Conservation (phyloP, 2,113 vertebrate species). For the Sylvilagus bachmani region DNA sequence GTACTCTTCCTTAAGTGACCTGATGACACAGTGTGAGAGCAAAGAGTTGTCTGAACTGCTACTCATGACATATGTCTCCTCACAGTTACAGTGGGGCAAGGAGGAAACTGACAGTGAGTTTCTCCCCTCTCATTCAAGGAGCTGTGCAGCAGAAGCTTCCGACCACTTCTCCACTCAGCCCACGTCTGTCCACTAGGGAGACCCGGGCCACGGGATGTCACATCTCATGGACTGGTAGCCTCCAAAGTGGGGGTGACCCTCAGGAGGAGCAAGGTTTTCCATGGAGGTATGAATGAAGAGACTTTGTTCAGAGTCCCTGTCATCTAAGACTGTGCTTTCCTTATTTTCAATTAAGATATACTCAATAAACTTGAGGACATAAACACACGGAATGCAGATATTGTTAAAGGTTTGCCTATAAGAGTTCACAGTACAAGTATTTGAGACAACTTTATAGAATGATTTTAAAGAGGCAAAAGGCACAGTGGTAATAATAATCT, state of each 20-base stretch:
- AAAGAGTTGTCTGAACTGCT: not conserved
- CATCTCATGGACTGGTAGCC: not conserved
- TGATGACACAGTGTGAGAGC: not conserved
- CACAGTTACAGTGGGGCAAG: not conserved
- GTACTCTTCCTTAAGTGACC: not conserved
- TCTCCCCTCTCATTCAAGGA: not conserved
- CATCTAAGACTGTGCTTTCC: not conserved
- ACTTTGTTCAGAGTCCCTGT: not conserved
- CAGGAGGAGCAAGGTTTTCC: not conserved
- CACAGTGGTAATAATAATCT: not conserved
- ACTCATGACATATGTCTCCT: not conserved
- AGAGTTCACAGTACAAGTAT: not conserved
- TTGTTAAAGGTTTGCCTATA: constrained; percentile 12
- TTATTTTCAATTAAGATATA: not conserved
- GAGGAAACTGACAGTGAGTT: not conserved
- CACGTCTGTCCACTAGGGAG: not conserved
- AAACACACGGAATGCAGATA: not conserved
- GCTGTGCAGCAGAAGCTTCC: not conserved
- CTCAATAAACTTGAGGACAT: not conserved
- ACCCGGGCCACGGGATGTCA: not conserved
- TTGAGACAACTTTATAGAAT: not conserved
- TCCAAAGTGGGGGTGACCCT: not conserved
- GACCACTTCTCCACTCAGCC: not conserved
- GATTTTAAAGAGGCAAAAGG: not conserved
- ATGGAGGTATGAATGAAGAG: not conserved